Base-by-base conservation (phyloP, 64 coral and sea anemone genomes). In the Pachyseris speciosa region DNA sequence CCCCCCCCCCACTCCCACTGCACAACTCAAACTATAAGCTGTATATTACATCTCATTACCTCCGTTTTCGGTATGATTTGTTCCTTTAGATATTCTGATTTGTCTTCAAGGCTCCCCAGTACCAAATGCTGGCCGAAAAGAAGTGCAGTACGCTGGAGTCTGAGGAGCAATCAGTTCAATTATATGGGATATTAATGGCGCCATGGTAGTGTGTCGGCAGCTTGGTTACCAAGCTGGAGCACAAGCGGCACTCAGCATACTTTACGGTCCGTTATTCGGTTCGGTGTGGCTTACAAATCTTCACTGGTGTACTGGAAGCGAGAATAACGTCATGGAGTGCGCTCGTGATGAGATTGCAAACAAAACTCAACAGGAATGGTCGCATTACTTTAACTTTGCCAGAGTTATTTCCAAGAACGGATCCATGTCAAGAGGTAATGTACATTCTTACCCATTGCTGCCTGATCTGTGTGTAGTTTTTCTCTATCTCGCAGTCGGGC, bases 151-250 rank as follows among this genome's bases (percentile, higher is more conserved):
- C n/a, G 12, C 9, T 1, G 73, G 73, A 51, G 43, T 77, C 24
- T 77, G 73, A 45, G 73, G 73, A 51, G 42, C 73, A 50, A 77
- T 77, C 73, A 51, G 73, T 16, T 5, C 26, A n/a, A 15, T 0
- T 9, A 77, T 17, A 1, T 77, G 73, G 73, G 73, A 77, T 77
- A 31, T 51, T 2, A 77, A 77, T 15, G 73, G 29, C 13, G 42
- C 73, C 24, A 51, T 4, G 5, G 73, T 77, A 28, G 44, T 51
- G 13, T 77, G 73, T 75, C 39, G 72, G 7, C 72, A 75, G 39
- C 72, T 75, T 75, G 72, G 72, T 75, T 75, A 75, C 72, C 36
- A 39, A 48, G 72, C 20, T 48, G 72, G 72, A 22, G 39, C 72
- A 39, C 40, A 75, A 75, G 22, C 1, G 32, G 73, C 73, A 17